These are phyloP conservation scores for Muricea muricata DNA, from an alignment of 92 coral and sea anemone species.

Conservation along the genomic window DNA sequence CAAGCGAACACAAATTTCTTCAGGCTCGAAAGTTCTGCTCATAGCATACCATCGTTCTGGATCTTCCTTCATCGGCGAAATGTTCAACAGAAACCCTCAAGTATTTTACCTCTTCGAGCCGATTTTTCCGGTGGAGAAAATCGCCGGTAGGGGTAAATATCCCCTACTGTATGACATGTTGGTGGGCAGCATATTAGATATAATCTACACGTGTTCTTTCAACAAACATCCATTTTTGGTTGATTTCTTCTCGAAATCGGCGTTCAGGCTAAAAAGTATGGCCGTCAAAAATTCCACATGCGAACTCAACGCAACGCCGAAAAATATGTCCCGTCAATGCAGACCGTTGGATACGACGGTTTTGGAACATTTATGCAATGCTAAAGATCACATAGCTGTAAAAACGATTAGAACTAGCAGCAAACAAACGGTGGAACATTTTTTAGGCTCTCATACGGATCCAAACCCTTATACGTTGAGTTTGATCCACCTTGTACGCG, in stretches of 20 bases:
- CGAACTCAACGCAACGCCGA: neutral
- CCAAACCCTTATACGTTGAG: neutral
- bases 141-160: constrained; percentile 22
- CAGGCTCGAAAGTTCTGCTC: neutral
- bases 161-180: constrained; percentile 41
- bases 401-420: constrained; percentile 66
- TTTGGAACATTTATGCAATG: constrained; percentile 60
- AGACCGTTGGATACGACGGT: constrained; percentile 47
- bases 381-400: constrained; percentile 59
- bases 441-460: constrained; percentile 12
- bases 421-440: constrained; percentile 42
- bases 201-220: constrained; percentile 66
- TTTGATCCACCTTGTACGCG: constrained; percentile 74
- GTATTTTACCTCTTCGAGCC: constrained; percentile 41
- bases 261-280: constrained; percentile 53
- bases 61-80: constrained; percentile 34
- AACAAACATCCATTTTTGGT: constrained; percentile 71
- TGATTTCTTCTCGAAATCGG: constrained; percentile 52
- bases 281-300: neutral
- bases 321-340: constrained; percentile 31
- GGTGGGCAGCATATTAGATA: constrained; percentile 56
- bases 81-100: constrained; percentile 34
- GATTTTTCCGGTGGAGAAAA: neutral
- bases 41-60: constrained; percentile 35
- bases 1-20: neutral